These are phyloP conservation scores for Forbesichthys agassizii DNA, from an alignment of 2,113 vertebrate genomes.

Conservation along the genomic window DNA sequence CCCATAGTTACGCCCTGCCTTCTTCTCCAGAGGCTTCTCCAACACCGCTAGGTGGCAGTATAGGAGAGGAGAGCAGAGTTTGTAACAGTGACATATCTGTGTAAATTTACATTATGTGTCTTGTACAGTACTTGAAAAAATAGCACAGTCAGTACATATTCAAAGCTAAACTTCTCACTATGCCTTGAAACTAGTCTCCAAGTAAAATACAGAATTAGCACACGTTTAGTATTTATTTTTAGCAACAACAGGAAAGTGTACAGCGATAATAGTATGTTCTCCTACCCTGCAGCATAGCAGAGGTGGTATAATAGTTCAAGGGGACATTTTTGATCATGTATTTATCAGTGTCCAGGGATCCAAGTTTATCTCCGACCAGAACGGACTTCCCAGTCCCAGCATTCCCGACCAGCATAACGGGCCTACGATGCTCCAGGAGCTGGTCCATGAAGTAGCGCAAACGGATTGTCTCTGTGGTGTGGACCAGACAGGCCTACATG, in stretches of 20 bases:
- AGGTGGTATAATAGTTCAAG: conserved; percentile 95
- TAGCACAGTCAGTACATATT: background rate
- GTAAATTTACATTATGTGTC: background rate
- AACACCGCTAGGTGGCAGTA: conserved; percentile 76
- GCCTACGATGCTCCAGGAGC: conserved; percentile 78
- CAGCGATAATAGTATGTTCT: background rate
- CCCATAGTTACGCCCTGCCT: conserved; percentile 88
- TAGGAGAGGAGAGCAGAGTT: conserved; percentile 14
- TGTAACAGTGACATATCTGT: background rate
- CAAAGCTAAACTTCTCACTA: background rate
- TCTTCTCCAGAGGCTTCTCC: conserved; percentile 95
- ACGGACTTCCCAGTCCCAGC: conserved; percentile 91
- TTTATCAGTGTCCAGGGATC: conserved; percentile 76
- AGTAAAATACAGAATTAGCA: background rate
- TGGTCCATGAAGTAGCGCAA: conserved; percentile 86
- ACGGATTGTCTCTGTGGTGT: conserved; percentile 85
- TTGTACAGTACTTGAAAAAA: background rate
- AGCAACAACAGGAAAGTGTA: background rate
- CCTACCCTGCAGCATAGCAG: conserved; percentile 93
- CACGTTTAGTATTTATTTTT: background rate
- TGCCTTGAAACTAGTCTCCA: background rate
- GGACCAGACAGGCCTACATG: conserved; percentile 90
- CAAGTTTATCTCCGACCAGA: conserved; percentile 85
- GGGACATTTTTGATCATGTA: conserved; percentile 88
- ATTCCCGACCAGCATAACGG: conserved; percentile 89